These are phyloP conservation scores for Popillia japonica DNA, from an alignment of 1,140 invertebrate genomes.

Conservation along the genomic window DNA sequence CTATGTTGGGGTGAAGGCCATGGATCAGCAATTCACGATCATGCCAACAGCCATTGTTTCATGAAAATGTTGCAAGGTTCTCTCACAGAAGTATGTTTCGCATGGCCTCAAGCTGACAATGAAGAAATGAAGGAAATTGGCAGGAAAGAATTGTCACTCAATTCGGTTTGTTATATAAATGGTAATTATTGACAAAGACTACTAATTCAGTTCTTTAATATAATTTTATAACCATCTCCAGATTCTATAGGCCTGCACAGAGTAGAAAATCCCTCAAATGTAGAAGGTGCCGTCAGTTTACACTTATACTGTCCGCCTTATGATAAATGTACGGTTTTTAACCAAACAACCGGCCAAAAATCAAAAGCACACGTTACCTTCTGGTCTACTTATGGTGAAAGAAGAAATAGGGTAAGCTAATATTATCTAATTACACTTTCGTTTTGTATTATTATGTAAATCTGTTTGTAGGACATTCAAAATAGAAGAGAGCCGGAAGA, in stretches of 20 bases:
- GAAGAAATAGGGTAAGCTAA: slow-evolving; percentile 48
- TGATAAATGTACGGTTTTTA: slow-evolving; percentile 87
- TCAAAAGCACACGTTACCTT: slow-evolving; percentile 81
- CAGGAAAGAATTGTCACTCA: slow-evolving; percentile 69
- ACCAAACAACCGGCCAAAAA: slow-evolving; percentile 86
- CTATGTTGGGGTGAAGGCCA: slow-evolving; percentile 97
- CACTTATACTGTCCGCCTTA: slow-evolving; percentile 98
- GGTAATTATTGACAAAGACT: slow-evolving; percentile 68
- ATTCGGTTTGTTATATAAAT: slow-evolving; percentile 95
- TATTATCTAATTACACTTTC: neutral
- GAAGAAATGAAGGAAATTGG: slow-evolving; percentile 69
- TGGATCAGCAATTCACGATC: slow-evolving; percentile 95
- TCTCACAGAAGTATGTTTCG: slow-evolving; percentile 76
- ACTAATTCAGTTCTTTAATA: neutral
- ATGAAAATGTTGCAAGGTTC: slow-evolving; percentile 89
- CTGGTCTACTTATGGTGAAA: slow-evolving; percentile 86
- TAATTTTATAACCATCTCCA: slow-evolving; percentile 59
- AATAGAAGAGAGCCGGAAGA: slow-evolving; percentile 50
- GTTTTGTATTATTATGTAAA: neutral
- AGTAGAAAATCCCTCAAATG: slow-evolving; percentile 93
- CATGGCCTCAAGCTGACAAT: slow-evolving; percentile 71
- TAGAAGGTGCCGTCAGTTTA: slow-evolving; percentile 87
- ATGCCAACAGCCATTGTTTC: slow-evolving; percentile 95
- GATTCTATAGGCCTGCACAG: slow-evolving; percentile 94
- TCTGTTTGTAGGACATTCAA: slow-evolving; percentile 48